Conservation (phyloP, 92 coral and sea anemone genomes). For the Palythoa grandiflora region DNA sequence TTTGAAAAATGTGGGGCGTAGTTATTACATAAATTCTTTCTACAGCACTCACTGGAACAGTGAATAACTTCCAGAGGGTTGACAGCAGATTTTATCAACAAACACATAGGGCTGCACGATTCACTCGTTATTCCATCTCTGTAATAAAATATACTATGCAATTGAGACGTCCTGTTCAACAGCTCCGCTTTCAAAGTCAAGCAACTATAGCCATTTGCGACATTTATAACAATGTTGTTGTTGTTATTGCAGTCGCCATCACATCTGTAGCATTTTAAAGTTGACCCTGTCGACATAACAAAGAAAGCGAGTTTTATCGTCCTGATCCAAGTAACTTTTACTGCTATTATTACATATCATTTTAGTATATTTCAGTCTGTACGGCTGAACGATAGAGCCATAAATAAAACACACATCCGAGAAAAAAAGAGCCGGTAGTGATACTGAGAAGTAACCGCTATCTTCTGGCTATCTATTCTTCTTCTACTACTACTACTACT, state of each 20-base stretch:
- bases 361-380: too few relatives aligned
- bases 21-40: background rate
- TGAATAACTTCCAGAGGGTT: background rate
- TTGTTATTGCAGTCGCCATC: background rate
- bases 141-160: slow-evolving; percentile 1
- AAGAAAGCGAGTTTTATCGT: background rate
- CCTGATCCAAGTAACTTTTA: background rate
- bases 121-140: slow-evolving; percentile 10
- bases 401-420: too few relatives aligned
- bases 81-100: background rate
- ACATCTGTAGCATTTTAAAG: slow-evolving; percentile 19
- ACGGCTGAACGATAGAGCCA: too few relatives aligned
- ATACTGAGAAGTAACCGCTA: too few relatives aligned
- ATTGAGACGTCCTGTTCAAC: slow-evolving; percentile 2
- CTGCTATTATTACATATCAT: too few relatives aligned
- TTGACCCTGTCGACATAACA: slow-evolving; percentile 13
- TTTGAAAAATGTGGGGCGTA: background rate
- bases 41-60: slow-evolving; percentile 19
- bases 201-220: background rate
- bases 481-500: too few relatives aligned
- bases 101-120: background rate
- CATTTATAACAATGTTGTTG: background rate
- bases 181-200: slow-evolving; percentile 8
- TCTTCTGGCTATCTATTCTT: too few relatives aligned
- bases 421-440: too few relatives aligned